These are phyloP conservation scores for Erannis defoliaria DNA, from an alignment of 2,888 invertebrate species.

Conservation along the genomic window DNA sequence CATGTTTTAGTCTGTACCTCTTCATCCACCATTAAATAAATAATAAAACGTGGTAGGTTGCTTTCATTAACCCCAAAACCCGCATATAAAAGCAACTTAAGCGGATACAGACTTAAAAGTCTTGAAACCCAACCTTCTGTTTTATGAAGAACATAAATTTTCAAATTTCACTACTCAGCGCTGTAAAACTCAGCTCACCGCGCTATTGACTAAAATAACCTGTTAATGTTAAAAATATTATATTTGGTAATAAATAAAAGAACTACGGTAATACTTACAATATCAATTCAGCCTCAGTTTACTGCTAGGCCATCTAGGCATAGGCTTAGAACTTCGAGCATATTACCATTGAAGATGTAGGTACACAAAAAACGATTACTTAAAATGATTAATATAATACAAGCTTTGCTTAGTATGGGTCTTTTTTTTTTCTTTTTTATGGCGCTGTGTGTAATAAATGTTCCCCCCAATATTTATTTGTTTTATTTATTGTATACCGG, in stretches of 20 bases:
- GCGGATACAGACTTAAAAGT: conserved; percentile 65
- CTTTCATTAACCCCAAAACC: conserved; percentile 73
- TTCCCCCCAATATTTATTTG: too few relatives aligned
- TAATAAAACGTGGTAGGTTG: conserved; percentile 78
- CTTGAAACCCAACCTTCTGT: conserved; percentile 67
- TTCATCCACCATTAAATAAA: conserved; percentile 67
- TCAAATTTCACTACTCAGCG: conserved; percentile 74
- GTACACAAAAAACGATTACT: too few relatives aligned
- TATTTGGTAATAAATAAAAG: background rate
- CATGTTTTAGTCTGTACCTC: conserved; percentile 33
- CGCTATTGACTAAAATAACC: conserved; percentile 40
- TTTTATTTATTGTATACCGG: too few relatives aligned
- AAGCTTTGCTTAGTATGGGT: too few relatives aligned
- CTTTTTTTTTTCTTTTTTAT: too few relatives aligned
- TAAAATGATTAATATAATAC: too few relatives aligned
- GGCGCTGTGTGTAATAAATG: too few relatives aligned
- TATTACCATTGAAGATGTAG: too few relatives aligned
- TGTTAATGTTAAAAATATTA: background rate
- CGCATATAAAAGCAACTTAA: conserved; percentile 71
- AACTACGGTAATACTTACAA: too few relatives aligned
- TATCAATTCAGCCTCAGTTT: too few relatives aligned
- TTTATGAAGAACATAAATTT: conserved; percentile 79
- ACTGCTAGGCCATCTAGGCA: too few relatives aligned
- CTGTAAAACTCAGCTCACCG: conserved; percentile 53
- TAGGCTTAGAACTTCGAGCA: too few relatives aligned